Evolutionary conservation across 23 tunicate genomes (phyloP), one percentile per base, ranked within the genome.

Genomic region (Trididemnum miniatum): DNA sequence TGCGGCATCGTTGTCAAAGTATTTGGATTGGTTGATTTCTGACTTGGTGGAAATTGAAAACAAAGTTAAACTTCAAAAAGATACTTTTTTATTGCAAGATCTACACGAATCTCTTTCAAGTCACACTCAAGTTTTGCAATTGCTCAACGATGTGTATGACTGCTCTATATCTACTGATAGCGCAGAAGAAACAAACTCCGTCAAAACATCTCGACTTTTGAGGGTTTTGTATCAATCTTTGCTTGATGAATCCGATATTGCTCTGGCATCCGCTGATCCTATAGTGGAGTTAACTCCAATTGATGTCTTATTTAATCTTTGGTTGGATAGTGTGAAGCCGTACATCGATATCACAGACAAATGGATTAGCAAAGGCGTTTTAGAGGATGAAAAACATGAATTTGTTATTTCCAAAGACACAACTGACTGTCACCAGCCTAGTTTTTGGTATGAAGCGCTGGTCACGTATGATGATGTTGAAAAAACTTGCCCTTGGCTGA

Each of bases 311-410:
- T 65, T 87, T n/a, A 76, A 77, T 33, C 50, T 92, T 25, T 92
- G 97, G 97, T 44, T 87, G 18, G 82, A 92, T 26, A 35, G 93
- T 20, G 36, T 83, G 2, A 60, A 65, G 25, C 92, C 97, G 2
- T 92, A 92, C 71, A 29, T 92, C 39, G 89, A 92, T 35, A 80
- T 87, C 57, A 77, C 83, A 73, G 97, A 92, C 77, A 59, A 72
- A 12, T 92, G 97, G 97, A 62, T 92, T 40, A 67, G 75, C 7
- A 36, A 32, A 27, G 97, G 97, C 1, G 32, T 38, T 7, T 72
- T 92, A 44, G 79, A 71, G 39, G 97, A 92, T 62, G 65, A 39
- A 18, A 51, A 79, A 0, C 40, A 87, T 69, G 97, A 92, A 39
- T 92, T 87, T 77, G 29, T 84, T 0, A 1, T 91, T 35, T 76